Conservation (phyloP, 2,113 vertebrate genomes). For the Etheostoma cragini region DNA sequence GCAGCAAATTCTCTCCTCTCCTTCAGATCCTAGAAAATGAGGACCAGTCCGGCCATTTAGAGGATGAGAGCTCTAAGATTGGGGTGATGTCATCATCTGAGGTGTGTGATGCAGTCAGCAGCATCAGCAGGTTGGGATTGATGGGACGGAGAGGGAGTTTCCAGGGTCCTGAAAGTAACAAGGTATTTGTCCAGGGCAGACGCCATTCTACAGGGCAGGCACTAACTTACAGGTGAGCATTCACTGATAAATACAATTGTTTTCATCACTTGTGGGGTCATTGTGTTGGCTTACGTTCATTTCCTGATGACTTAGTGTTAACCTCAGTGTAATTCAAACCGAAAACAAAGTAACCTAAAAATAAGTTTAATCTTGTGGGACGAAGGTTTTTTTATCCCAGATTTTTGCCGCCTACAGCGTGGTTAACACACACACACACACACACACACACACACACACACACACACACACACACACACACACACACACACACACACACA, state of each 20-base stretch:
- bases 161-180: conserved; percentile 66
- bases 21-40: conserved; percentile 83
- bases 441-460: neutral
- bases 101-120: conserved; percentile 52
- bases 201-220: conserved; percentile 79
- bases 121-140: conserved; percentile 44
- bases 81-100: conserved; percentile 50
- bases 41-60: conserved; percentile 71
- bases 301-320: neutral
- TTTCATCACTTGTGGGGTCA: neutral
- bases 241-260: neutral
- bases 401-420: neutral
- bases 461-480: neutral
- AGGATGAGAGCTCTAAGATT: conserved; percentile 42
- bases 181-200: conserved; percentile 65
- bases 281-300: neutral
- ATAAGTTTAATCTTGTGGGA: neutral
- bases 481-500: conserved; percentile 5
- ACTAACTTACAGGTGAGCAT: conserved; percentile 65
- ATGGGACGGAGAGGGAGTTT: conserved; percentile 75
- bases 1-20: neutral
- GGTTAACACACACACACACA: conserved; percentile 18
- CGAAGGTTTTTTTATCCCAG: neutral
- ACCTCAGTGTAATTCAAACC: neutral
- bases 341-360: neutral